These are phyloP conservation scores for Thysanoteuthis rhombus DNA, from an alignment of 2,888 invertebrate species.

Conservation along the genomic window DNA sequence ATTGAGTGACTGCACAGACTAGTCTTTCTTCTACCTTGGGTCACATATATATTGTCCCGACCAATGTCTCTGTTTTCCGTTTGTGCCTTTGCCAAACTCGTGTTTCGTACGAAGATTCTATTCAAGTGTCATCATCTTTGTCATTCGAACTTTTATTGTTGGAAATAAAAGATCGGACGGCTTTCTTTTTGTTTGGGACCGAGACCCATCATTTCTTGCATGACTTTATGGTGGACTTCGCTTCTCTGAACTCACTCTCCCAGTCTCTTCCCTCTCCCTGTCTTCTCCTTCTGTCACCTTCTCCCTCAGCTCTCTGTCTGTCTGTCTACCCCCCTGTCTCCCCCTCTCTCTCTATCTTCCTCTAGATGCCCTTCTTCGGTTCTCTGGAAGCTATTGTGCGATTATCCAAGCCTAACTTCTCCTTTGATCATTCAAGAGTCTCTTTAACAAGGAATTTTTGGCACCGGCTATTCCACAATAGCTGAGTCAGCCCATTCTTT, in stretches of 20 bases:
- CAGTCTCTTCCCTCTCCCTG: accelerated
- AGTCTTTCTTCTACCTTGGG: not conserved
- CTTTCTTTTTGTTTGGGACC: not conserved
- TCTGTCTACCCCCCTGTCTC: not conserved
- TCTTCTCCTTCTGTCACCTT: not conserved
- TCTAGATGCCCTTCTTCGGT: not conserved
- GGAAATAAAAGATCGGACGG: not conserved
- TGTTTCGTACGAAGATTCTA: not conserved
- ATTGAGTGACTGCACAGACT: no score
- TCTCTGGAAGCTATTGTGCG: not conserved
- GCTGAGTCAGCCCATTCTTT: not conserved
- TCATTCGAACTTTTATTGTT: not conserved
- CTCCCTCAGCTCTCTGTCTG: no score
- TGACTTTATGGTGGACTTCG: not conserved
- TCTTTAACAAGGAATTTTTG: not conserved
- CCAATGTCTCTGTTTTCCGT: not conserved
- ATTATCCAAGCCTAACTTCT: not conserved
- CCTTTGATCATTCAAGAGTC: not conserved
- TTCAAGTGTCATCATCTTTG: not conserved
- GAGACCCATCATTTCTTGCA: no score
- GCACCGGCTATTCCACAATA: not conserved
- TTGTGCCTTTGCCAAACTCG: not conserved
- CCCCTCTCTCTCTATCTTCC: not conserved
- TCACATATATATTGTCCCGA: not conserved
- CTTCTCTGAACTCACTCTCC: not conserved